A percentile compares a stretch with the other conserved stretches of the same genome.
These are phyloP conservation scores for Hemicentrotus pulcherrimus DNA, from an alignment of 35 echinoderm and acorn worm species.

Conservation along the genomic window DNA sequence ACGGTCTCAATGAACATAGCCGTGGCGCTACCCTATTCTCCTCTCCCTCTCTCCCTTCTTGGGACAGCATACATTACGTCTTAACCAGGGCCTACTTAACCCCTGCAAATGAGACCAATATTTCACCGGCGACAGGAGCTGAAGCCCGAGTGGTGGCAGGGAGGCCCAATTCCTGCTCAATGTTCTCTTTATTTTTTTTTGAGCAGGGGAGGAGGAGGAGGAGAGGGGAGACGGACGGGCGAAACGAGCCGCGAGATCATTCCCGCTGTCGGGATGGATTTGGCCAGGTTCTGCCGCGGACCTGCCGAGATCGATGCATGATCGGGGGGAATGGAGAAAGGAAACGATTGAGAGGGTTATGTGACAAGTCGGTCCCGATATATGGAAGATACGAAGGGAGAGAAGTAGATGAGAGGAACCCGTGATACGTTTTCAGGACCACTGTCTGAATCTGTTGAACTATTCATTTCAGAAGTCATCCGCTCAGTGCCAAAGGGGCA, in stretches of 20 bases:
- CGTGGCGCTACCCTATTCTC: neutral
- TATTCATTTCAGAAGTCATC: too few relatives aligned
- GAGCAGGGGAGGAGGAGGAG: neutral
- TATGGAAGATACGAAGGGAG: neutral
- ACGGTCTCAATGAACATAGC: constrained; percentile 15
- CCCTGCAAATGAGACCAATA: constrained; percentile 43
- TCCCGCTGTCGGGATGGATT: neutral
- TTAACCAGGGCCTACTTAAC: constrained; percentile 41
- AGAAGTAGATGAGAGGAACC: neutral
- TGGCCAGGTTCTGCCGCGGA: neutral
- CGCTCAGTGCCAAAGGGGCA: too few relatives aligned
- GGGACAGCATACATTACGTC: constrained; percentile 35
- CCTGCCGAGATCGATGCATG: neutral
- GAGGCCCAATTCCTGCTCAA: neutral
- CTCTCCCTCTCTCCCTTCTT: constrained; percentile 14
- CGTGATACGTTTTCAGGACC: neutral
- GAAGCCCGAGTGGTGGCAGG: neutral
- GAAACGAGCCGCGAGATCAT: neutral
- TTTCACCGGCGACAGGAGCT: constrained; percentile 24
- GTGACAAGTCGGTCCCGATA: neutral
- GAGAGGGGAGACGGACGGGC: neutral
- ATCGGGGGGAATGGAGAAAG: neutral
- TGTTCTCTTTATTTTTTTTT: neutral
- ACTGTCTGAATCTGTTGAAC: neutral
- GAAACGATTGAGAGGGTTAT: neutral